Conservation (phyloP, 2,113 vertebrate species). For the Furnarius figulus region DNA sequence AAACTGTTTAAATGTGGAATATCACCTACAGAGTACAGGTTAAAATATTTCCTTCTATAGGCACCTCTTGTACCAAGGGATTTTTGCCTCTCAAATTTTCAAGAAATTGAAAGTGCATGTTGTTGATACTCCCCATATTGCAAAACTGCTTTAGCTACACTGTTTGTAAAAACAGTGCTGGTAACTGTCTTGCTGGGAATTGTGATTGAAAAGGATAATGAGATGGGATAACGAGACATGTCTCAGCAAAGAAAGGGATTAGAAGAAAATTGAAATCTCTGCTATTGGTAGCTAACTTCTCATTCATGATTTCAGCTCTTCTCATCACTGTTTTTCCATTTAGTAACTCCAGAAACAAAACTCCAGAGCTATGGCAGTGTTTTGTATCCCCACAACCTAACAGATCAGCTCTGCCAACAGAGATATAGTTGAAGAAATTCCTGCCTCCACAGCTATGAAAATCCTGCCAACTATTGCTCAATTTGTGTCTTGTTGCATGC, state of each 20-base stretch:
- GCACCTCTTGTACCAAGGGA: neutral
- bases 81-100: neutral
- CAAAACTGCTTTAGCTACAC: conserved; percentile 25
- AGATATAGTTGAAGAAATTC: neutral
- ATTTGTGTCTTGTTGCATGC: neutral
- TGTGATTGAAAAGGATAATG: neutral
- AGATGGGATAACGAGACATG: neutral
- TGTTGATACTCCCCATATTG: conserved; percentile 1
- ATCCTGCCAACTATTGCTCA: neutral
- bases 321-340: neutral
- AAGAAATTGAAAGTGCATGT: neutral
- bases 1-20: neutral
- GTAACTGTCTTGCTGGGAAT: conserved; percentile 33
- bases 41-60: neutral
- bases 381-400: neutral
- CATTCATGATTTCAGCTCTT: neutral
- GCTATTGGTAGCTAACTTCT: neutral
- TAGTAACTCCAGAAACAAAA: neutral
- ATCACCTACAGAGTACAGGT: neutral
- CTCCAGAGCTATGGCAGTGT: neutral
- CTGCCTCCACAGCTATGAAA: neutral
- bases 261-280: neutral
- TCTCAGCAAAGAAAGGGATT: neutral
- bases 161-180: conserved; percentile 23
- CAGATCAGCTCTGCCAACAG: neutral